Base-by-base conservation (phyloP, 2,888 invertebrate species). In the Drosophila helvetica region DNA sequence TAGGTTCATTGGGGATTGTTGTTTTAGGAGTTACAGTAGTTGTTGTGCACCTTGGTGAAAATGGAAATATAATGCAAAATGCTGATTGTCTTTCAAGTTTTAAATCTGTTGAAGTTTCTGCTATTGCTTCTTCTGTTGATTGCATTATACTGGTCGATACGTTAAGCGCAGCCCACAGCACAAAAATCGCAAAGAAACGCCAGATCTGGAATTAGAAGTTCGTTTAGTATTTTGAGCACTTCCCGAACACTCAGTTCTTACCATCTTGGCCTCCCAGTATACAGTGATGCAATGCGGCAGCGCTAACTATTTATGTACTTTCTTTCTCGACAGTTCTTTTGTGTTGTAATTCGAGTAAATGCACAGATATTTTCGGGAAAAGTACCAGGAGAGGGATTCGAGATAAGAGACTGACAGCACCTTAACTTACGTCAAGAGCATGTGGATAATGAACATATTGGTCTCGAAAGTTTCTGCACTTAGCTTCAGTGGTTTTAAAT, bases 221-320 rank as follows among this genome's bases (percentile, higher is more conserved):
- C 38, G 38, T 38, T 38, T 7, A n/a, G 9, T 38, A 38, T 47
- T 9, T 15, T n/a, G 38, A 10, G 22, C 18, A 18, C 46, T 60
- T 25, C 6, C 0, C 3, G 3, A 10, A 12, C 19, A 7, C 17
- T 0, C 15, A 22, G 42, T 3, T 50, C 48, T 50, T 63, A 63
- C 62, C 62, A 50, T 61, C 8, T 17, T 63, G 62, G 43, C 17
- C 17, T 43, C 38, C 12, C 10, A 10, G 1, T 1, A 10, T 10
- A 8, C 18, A 50, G 62, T 63, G 48, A 50, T 10, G 17, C 22
- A 8, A 8, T 22, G 10, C 12, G 6, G 19, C 10, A 10, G 2
- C 0, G 4, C 4, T 12, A 61, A 30, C 48, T 62, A 62, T 62
- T 62, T 63, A 63, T 62, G 10, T 62, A 43, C 1, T 27, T 8